phyloP scores from a whole-genome alignment of 2,113 vertebrate genomes.

The Phyllostomus hastatus region DNA sequence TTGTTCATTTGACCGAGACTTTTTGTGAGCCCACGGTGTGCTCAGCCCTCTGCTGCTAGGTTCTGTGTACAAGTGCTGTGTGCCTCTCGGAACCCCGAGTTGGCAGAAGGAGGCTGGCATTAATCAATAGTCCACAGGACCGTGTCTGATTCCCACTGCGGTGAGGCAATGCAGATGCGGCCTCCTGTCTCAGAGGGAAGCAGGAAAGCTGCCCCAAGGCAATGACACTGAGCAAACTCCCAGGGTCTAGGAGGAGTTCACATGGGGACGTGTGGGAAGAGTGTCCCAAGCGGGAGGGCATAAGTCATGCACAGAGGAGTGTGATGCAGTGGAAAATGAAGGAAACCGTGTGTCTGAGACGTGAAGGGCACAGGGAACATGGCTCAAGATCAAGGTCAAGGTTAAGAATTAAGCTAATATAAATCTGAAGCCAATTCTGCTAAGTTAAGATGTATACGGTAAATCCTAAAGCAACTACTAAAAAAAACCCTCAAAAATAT shows the following conservation, averaged over 20 bases:
- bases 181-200: background rate
- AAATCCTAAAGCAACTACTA: background rate
- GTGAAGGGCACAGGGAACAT: background rate
- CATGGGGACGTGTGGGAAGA: background rate
- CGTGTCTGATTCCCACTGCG: rapidly evolving
- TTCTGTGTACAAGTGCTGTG: background rate
- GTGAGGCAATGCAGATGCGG: background rate
- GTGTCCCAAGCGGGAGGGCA: background rate
- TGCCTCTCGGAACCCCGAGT: background rate
- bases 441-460: background rate
- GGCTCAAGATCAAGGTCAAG: background rate
- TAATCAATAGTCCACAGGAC: background rate
- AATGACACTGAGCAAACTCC: background rate
- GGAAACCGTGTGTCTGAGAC: background rate
- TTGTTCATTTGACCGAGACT: background rate
- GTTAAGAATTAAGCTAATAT: background rate
- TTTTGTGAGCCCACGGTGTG: background rate
- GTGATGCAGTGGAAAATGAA: background rate
- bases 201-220: too few relatives aligned
- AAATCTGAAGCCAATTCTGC: background rate
- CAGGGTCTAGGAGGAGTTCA: background rate
- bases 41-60: background rate
- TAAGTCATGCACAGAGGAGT: background rate
- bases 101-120: background rate
- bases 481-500: background rate